A percentile compares a stretch with the other conserved stretches of the same genome.
phyloP scores from a whole-genome alignment of 1,140 invertebrate genomes.

The Megalopta genalis region DNA sequence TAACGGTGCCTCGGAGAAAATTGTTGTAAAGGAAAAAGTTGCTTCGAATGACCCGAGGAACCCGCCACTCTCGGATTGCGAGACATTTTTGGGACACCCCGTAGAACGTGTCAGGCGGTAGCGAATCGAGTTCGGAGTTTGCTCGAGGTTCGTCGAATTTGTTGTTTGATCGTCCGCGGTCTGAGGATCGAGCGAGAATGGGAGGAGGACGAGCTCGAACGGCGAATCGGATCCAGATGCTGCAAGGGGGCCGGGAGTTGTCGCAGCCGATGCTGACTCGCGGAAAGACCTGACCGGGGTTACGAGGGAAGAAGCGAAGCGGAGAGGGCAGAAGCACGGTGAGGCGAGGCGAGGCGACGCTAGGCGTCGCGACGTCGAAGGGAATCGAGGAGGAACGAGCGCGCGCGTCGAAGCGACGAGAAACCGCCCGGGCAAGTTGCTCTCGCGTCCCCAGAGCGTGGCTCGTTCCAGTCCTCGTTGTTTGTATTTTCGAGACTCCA shows the following conservation, averaged over 20 bases:
- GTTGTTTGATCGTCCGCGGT: not conserved
- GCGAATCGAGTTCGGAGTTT: not conserved
- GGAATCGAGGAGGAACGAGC: not conserved
- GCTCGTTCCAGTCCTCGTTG: constrained; percentile 30
- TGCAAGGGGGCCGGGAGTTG: no score
- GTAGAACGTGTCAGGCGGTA: no score
- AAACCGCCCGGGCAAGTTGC: constrained; percentile 21
- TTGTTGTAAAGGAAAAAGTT: no score
- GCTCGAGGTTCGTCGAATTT: not conserved
- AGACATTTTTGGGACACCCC: no score
- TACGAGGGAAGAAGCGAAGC: not conserved
- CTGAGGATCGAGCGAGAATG: not conserved
- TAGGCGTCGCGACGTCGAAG: no score
- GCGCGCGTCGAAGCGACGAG: constrained; percentile 13
- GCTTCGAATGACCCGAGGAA: no score
- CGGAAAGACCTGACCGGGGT: constrained; percentile 2
- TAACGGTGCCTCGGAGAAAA: no score
- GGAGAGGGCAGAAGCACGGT: no score
- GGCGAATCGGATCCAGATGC: not conserved
- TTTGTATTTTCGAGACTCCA: constrained; percentile 42
- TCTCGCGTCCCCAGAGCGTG: constrained; percentile 15
- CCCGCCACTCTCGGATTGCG: no score
- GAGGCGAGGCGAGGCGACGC: no score
- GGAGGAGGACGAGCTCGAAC: not conserved
- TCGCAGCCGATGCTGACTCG: not conserved